Evolutionary conservation across 92 coral and sea anemone genomes (phyloP).

Genomic region (Micromussa lordhowensis): DNA sequence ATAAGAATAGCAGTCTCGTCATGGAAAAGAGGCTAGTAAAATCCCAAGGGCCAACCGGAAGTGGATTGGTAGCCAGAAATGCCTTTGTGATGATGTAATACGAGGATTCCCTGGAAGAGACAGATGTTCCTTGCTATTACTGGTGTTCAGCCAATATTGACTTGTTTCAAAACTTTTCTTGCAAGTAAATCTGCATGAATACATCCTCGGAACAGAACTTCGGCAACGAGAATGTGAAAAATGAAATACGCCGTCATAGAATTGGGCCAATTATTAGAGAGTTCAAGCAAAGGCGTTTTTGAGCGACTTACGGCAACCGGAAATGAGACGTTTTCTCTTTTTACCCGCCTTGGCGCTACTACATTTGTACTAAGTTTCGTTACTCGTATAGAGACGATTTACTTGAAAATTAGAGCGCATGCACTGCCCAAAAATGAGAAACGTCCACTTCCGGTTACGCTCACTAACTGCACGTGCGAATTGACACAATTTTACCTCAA

Average conservation of each 20-base stretch:
- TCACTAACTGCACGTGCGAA: background rate
- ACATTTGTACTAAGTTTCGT: too few species aligned
- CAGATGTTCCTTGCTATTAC: background rate
- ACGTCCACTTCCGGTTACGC: too few species aligned
- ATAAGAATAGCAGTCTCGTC: slow-evolving; percentile 17
- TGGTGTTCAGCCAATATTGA: background rate
- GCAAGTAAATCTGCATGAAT: background rate
- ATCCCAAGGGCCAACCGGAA: slow-evolving; percentile 15
- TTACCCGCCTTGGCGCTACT: too few species aligned
- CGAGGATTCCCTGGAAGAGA: background rate
- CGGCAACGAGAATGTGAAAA: background rate
- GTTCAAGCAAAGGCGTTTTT: too few species aligned
- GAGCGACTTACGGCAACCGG: too few species aligned
- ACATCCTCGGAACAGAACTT: background rate
- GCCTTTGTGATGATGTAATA: background rate
- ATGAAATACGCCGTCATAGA: too few species aligned
- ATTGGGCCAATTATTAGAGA: background rate
- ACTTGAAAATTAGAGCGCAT: too few species aligned
- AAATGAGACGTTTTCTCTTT: too few species aligned
- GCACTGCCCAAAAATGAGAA: too few species aligned
- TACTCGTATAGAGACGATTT: too few species aligned
- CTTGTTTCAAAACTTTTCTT: background rate
- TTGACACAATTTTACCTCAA: too few species aligned
- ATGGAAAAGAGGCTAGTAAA: slow-evolving; percentile 35
- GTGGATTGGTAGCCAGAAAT: background rate